Conservation (phyloP, 2,797 vertebrate genomes). For the Knipowitschia caucasica region DNA sequence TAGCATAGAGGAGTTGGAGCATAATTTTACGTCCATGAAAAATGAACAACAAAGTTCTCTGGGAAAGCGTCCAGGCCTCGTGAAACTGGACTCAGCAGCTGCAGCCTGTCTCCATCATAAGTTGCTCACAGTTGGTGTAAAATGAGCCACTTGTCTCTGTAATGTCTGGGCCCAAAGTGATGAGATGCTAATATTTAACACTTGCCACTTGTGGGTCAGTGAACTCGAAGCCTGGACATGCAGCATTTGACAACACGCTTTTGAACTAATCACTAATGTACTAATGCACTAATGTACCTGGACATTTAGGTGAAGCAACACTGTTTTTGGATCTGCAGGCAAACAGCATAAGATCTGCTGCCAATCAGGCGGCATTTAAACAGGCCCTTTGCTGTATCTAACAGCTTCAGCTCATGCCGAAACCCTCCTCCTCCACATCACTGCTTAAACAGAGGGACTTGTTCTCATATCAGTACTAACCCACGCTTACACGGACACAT, state of each 20-base stretch:
- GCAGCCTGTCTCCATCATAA: constrained; percentile 47
- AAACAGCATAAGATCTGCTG: no score
- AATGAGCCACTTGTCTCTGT: constrained; percentile 35
- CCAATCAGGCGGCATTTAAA: no score
- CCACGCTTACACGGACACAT: no score
- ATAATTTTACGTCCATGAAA: constrained; percentile 44
- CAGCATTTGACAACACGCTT: no score
- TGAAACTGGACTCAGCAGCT: constrained; percentile 70
- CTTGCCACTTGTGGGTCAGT: background rate
- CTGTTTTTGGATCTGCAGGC: no score
- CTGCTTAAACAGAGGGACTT: no score
- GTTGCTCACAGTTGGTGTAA: constrained; percentile 41
- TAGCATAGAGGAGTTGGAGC: constrained; percentile 36
- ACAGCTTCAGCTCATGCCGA: no score
- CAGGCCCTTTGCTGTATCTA: no score
- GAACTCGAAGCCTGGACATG: background rate
- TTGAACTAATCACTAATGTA: no score
- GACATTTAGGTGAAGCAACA: background rate
- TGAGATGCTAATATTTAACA: background rate
- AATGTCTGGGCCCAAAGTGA: constrained; percentile 14
- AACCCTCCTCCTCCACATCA: no score
- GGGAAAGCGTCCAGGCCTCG: constrained; percentile 61
- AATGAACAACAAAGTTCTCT: constrained; percentile 59
- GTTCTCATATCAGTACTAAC: no score
- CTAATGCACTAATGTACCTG: background rate